Base-by-base conservation (phyloP, 2,888 invertebrate genomes). In the Leptothorax acervorum region DNA sequence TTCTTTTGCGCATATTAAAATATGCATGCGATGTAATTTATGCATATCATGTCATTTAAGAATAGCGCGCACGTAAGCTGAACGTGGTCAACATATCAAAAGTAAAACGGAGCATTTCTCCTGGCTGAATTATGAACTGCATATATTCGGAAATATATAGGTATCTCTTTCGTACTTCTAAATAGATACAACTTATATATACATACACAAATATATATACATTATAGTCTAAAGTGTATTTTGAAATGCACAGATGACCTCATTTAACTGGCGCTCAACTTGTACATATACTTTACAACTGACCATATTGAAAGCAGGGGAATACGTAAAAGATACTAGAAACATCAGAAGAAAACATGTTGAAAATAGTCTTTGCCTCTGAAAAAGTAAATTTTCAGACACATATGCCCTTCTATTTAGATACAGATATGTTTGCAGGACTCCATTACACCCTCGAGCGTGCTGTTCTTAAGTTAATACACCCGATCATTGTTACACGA, bases 391-490 rank as follows among this genome's bases (percentile, higher is more conserved):
- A 31, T 62, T 45, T 51, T 23, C 12, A 2, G 9, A n/a, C 4
- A n/a, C 5, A 28, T 28, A 60, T 15, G 23, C 35, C 4, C 23
- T 48, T 48, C 31, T n/a, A 12, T 62, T 31, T 6, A 45, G 12
- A 78, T 15, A 53, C 18, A 45, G 5, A 70, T 39, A 39, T 51
- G 60, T 23, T 48, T 60, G 48, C 71, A 42, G 2, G 48, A 48
- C 31, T 51, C 35, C 5, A 71, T 70, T 81, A 62, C 48, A 45
- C 31, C 60, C 71, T 45, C 60, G 48, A 71, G 48, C 45, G 31
- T n/a, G 45, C 18, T 42, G 45, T 60, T 48, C 48, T 57, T 18
- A 39, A 71, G 60, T 81, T 81, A 71, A 81, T 81, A 71, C 45
- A 62, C 48, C 12, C 60, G 18, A 81, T 60, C 48, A 79, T 79